A percentile compares a stretch with the other conserved stretches of the same genome.
Evolutionary conservation across 2,113 vertebrate genomes (phyloP).

Genomic region (Sterna hirundo): DNA sequence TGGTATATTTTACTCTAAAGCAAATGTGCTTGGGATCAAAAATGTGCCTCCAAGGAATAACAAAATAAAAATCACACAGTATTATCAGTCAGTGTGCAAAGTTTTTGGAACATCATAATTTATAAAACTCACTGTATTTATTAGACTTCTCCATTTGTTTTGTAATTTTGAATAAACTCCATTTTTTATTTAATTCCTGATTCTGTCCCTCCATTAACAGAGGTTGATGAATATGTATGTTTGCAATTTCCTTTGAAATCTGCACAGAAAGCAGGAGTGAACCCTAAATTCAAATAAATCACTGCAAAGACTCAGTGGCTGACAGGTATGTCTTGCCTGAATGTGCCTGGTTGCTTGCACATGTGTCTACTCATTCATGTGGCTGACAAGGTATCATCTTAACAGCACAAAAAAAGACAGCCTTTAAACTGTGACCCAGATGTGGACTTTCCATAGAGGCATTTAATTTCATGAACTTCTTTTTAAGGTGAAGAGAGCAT

Average conservation of each 20-base stretch:
- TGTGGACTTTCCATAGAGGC: neutral
- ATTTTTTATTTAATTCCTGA: neutral
- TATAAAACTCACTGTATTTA: neutral
- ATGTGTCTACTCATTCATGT: constrained; percentile 16
- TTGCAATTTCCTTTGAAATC: constrained; percentile 50
- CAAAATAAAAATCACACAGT: neutral
- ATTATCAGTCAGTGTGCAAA: neutral
- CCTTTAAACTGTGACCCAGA: constrained; percentile 34
- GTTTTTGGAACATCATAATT: neutral
- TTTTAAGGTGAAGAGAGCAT: constrained; percentile 1
- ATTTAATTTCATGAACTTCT: neutral
- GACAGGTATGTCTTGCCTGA: constrained; percentile 29
- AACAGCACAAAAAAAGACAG: neutral
- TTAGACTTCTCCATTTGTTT: neutral
- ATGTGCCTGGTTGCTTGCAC: constrained; percentile 21
- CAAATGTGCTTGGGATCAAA: neutral
- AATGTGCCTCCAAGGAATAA: neutral
- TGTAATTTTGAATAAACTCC: neutral
- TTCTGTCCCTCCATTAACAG: neutral
- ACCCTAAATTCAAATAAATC: constrained; percentile 39
- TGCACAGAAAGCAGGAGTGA: neutral
- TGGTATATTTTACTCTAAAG: neutral
- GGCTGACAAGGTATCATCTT: constrained; percentile 19
- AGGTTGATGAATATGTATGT: neutral
- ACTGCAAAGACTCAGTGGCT: neutral